Conservation (phyloP, 2,797 vertebrate genomes). For the Uromys caudimaculatus region DNA sequence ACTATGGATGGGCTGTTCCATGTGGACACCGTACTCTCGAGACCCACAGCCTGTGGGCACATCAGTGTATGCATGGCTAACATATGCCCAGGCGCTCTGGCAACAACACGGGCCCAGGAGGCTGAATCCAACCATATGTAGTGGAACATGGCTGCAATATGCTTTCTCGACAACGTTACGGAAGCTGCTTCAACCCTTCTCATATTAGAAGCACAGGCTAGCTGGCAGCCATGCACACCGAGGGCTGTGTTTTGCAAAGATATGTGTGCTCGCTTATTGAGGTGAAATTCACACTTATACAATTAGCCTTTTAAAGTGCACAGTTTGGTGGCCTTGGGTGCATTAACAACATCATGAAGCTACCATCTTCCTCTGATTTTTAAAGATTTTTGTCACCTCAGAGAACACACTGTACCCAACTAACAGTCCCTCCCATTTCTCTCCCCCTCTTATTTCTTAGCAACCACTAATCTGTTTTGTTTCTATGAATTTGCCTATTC, state of each 20-base stretch:
- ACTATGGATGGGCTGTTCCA: background rate
- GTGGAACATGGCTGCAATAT: background rate
- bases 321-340: background rate
- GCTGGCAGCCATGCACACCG: background rate
- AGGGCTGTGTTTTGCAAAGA: background rate
- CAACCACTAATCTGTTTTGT: background rate
- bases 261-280: background rate
- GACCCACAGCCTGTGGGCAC: background rate
- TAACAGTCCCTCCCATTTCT: background rate
- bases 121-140: constrained; percentile 40
- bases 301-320: background rate
- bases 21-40: background rate
- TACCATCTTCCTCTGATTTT: background rate
- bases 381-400: background rate
- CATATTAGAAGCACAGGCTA: background rate
- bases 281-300: background rate
- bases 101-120: background rate
- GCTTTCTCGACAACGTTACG: background rate
- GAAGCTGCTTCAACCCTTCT: background rate
- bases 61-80: background rate
- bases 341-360: background rate
- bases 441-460: background rate
- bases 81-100: background rate
- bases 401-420: background rate
- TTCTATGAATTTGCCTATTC: constrained; percentile 37